Evolutionary conservation across 1,140 invertebrate species (phyloP), one percentile per base, ranked within the genome.

Genomic region (Caenorhabditis briggsae): DNA sequence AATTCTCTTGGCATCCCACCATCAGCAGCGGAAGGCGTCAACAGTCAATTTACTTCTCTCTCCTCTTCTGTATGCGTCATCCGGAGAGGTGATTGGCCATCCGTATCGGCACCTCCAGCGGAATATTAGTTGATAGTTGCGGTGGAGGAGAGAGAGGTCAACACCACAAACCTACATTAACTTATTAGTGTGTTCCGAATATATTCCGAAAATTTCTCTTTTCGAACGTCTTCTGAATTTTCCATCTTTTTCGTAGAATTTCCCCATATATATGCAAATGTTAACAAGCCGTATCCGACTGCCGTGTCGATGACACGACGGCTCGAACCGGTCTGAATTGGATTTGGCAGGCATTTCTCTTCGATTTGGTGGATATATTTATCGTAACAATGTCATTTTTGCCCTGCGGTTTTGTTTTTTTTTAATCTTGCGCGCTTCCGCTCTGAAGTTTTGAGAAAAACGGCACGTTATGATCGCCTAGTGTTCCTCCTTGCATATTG

Each of bases 321-420:
- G 70, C 70, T 78, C 70, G 70, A 78, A 78, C 70, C 70, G 70
- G 70, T 78, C 70, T 78, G 65, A 70, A 70, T 70, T 70, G 41
- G 43, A 46, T 70, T 48, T 5, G n/a, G 5, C 8, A 43, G 23
- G 33, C 33, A 33, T 33, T 33, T 3, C 3, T 33, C 33, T 33
- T 33, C 33, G 33, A 33, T 33, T 33, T 33, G 33, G 33, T n/a
- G 33, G 33, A 33, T 33, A 33, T 33, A 33, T 33, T 33, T 33
- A 33, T 33, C 33, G 33, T 33, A 33, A 33, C 33, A 33, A 33
- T 33, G 33, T 33, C 1, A 33, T 33, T 33, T 33, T 33, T 33
- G 33, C 33, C 3, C n/a, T n/a, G n/a, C n/a, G n/a, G n/a, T 33
- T 33, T 33, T 33, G 33, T 33, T 33, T 33, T 33, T 33, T 33